Evolutionary conservation across 2,888 invertebrate genomes (phyloP).

Genomic region (Deilephila porcellus): DNA sequence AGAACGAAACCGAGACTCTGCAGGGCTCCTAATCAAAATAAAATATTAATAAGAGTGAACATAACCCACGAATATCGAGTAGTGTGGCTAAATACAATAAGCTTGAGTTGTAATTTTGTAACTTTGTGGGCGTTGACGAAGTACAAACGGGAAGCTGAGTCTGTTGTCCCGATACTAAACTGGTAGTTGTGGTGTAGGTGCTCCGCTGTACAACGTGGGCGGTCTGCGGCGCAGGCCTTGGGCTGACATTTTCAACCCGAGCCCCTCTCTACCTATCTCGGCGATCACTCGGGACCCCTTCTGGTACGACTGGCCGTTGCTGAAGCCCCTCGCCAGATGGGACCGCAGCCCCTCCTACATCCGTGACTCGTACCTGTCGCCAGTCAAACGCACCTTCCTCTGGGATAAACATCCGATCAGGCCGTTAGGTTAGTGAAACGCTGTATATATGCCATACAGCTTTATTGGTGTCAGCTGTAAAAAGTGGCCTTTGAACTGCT

Average conservation of each 20-base stretch:
- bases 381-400: conserved; percentile 95
- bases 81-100: conserved; percentile 25
- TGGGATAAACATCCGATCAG: conserved; percentile 96
- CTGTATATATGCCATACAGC: conserved; percentile 69
- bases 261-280: conserved; percentile 90
- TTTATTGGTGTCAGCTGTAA: conserved; percentile 66
- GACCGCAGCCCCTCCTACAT: conserved; percentile 91
- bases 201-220: conserved; percentile 89
- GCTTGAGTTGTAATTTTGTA: conserved; percentile 17
- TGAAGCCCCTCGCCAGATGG: conserved; percentile 90
- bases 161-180: conserved; percentile 73
- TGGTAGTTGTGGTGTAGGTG: conserved; percentile 80
- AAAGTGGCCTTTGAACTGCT: conserved; percentile 59
- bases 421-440: conserved; percentile 92
- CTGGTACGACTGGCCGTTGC: conserved; percentile 94
- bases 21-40: background rate
- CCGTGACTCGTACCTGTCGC: conserved; percentile 95
- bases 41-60: background rate
- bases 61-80: background rate
- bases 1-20: background rate
- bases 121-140: conserved; percentile 68
- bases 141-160: conserved; percentile 55
- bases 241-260: conserved; percentile 92
- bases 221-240: conserved; percentile 84
- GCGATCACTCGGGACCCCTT: conserved; percentile 94